Conservation (phyloP, 2,888 invertebrate species). For the Gymnoscelis rufifasciata region DNA sequence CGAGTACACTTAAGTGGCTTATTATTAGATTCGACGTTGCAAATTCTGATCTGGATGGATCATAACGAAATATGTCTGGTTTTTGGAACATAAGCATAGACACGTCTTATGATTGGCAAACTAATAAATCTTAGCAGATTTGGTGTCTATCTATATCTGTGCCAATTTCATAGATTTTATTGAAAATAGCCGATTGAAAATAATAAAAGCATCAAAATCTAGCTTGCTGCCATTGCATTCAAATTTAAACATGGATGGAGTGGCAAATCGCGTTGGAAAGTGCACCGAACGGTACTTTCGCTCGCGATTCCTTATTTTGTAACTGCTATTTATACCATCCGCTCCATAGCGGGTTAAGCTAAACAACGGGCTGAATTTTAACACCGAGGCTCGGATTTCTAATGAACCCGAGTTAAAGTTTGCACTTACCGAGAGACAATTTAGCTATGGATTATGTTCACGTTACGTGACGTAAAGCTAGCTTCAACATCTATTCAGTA, state of each 20-base stretch:
- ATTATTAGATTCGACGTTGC: constrained; percentile 27
- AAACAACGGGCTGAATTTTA: constrained; percentile 11
- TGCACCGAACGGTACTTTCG: constrained; percentile 27
- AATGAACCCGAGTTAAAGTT: not conserved
- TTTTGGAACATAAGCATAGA: too few species aligned
- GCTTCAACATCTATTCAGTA: not conserved
- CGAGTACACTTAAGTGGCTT: constrained; percentile 1
- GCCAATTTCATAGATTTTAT: too few species aligned
- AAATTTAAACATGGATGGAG: constrained; percentile 22
- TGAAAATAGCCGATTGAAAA: too few species aligned
- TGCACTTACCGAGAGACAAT: not conserved
- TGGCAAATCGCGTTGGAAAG: constrained; percentile 28
- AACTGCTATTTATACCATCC: constrained; percentile 19
- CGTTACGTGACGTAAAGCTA: too few species aligned
- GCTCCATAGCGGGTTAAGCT: constrained; percentile 23
- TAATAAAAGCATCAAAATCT: not conserved
- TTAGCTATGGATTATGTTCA: not conserved
- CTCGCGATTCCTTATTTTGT: constrained; percentile 27
- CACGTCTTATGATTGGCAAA: too few species aligned
- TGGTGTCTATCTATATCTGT: too few species aligned
- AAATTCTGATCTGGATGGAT: constrained; percentile 17
- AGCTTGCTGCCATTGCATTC: constrained; percentile 4
- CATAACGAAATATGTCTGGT: constrained; percentile 11
- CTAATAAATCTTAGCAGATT: too few species aligned
- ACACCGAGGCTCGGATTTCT: constrained; percentile 12